A percentile compares a stretch with the other conserved stretches of the same genome.
Evolutionary conservation across 2,888 invertebrate genomes (phyloP).

Genomic region (Xylocampa areola): DNA sequence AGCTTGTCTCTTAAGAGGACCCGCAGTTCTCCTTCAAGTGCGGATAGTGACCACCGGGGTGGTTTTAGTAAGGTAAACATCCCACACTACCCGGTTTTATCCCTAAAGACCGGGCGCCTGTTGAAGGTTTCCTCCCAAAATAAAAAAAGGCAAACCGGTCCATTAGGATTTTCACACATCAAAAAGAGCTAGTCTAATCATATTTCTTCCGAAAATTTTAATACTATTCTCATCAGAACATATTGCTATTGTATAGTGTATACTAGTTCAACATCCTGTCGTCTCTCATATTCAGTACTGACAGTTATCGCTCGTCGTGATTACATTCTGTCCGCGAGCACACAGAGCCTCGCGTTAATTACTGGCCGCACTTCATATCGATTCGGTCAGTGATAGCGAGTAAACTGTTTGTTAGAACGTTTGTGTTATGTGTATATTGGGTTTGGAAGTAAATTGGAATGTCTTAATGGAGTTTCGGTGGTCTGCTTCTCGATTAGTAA

Average conservation of each 20-base stretch:
- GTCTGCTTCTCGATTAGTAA: too few relatives aligned
- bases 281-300: constrained; percentile 16
- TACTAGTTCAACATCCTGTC: neutral
- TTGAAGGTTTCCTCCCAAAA: too few relatives aligned
- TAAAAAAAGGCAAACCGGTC: too few relatives aligned
- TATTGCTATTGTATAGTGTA: neutral
- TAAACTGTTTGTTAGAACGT: constrained; percentile 30
- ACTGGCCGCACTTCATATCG: constrained; percentile 40
- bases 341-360: constrained; percentile 35
- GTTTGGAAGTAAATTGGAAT: constrained; percentile 47
- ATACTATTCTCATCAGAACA: too few relatives aligned
- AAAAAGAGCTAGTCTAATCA: neutral
- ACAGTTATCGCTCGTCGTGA: constrained; percentile 45
- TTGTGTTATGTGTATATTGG: constrained; percentile 45
- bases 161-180: too few relatives aligned
- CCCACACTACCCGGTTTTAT: too few relatives aligned
- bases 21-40: too few relatives aligned
- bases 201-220: too few relatives aligned
- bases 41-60: too few relatives aligned
- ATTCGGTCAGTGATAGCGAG: constrained; percentile 35
- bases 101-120: too few relatives aligned
- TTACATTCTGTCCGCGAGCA: constrained; percentile 40
- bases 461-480: constrained; percentile 36
- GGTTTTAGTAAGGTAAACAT: too few relatives aligned
- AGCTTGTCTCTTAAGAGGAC: too few relatives aligned